Conservation (phyloP, 2,888 invertebrate species). For the Branchellion lobata region DNA sequence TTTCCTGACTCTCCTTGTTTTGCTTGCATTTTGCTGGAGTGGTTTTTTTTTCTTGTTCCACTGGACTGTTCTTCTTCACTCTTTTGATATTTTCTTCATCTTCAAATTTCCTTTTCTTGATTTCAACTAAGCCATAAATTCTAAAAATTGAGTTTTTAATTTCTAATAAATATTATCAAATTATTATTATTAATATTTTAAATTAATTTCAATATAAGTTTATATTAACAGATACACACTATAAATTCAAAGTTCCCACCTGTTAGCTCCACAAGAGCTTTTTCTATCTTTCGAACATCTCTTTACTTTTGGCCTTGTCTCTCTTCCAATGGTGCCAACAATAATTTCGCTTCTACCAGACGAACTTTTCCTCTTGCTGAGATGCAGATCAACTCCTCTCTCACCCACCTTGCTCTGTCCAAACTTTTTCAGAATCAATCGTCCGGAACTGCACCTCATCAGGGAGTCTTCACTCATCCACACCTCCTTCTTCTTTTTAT, state of each 20-base stretch:
- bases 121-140: neutral
- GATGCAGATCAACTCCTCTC: slow-evolving; percentile 43
- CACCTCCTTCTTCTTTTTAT: slow-evolving; percentile 22
- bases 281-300: neutral
- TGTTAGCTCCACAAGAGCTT: no score
- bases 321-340: no score
- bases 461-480: slow-evolving; percentile 29
- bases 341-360: no score
- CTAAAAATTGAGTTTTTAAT: no score
- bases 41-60: neutral
- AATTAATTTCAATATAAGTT: no score
- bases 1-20: neutral
- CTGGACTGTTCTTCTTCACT: neutral
- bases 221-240: no score
- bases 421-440: slow-evolving; percentile 16
- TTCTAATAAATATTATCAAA: no score
- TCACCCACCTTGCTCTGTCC: slow-evolving; percentile 42
- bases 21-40: no score
- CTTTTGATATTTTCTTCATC: neutral
- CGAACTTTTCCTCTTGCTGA: slow-evolving; percentile 42
- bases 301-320: neutral
- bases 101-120: neutral
- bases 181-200: no score
- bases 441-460: neutral
- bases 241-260: no score